Evolutionary conservation across 2,888 invertebrate genomes (phyloP), one percentile per base, ranked within the genome.

Genomic region (Zaprionus obscuricornis): DNA sequence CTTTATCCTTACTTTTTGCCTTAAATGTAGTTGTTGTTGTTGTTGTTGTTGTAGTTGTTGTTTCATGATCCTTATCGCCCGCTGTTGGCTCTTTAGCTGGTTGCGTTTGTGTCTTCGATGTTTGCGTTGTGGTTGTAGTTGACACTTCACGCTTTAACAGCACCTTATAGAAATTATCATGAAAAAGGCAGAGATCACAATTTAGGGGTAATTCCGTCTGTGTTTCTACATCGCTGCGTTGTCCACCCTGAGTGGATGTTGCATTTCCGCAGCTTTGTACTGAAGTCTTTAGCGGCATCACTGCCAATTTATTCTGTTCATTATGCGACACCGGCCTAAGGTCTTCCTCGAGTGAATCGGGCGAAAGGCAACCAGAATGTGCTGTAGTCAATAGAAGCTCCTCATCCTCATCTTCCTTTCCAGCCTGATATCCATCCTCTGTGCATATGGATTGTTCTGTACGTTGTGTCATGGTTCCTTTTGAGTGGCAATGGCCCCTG

Each of bases 111-210:
- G 77, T 77, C 65, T 89, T 90, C 5, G 89, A 88, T 1, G 89
- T 90, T 56, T 89, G 89, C 1, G 90, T 90, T 2, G 90, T 90
- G 22, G 89, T 89, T 1, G 90, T 90, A 1, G 90, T 90, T 34
- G 90, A 90, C 0, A 89, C 89, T 49, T 90, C 90, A 1, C 90
- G 69, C 45, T 90, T 90, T 0, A 90, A 74, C 13, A 90, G 57
- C 0, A 90, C 89, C 65, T 90, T 90, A 51, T 90, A 90, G 66
- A 90, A 90, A 55, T 90, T 90, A 33, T 90, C 90, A 50, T 90
- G 90, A 52, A 90, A 89, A 5, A 89, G 56, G 6, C 90, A 90
- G 3, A 90, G 74, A 54, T 90, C 90, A 39, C 90, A 90, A 43
- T 88, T 88, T 0, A 89, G 66, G 1, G 89, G 89, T 42, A 89